Base-by-base conservation (phyloP, 2,113 vertebrate species). In the Turnix velox region DNA sequence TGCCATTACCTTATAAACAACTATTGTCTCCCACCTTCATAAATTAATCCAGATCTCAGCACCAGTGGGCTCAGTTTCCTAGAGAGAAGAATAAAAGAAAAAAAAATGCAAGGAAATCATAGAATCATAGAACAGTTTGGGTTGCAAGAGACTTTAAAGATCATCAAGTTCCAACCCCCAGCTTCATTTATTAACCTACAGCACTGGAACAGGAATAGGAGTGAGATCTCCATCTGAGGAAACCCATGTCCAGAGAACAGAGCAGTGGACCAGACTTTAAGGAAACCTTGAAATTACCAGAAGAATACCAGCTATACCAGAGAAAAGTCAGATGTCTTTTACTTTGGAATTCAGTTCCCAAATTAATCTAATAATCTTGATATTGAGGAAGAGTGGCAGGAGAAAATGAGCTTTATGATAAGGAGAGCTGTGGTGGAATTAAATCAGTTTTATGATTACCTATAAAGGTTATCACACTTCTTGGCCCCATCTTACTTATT, bases 61-160 rank as follows among this genome's bases (percentile, higher is more conserved):
- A 51, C 15, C 30, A 75, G 17, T 0, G 0, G 24, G 24, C 23
- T 9, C 3, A 14, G 9, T 81, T 93, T 33, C 45, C 25, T 59
- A 12, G 25, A 68, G 18, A 65, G 9, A 59, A 3, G 10, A 2
- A 54, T 18, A 31, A 8, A 68, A 77, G n/a, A 52, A 9, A 4
- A 4, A 51, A 72, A 79, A 11, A 19, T n/a, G 12, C 1, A 0
- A 24, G 10, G 33, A 76, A 94, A 82, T n/a, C n/a, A n/a, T n/a
- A n/a, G n/a, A n/a, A n/a, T n/a, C n/a, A n/a, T n/a, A n/a, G n/a
- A n/a, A n/a, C n/a, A n/a, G n/a, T n/a, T n/a, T n/a, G n/a, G n/a
- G n/a, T n/a, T n/a, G n/a, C n/a, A n/a, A n/a, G n/a, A n/a, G n/a
- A n/a, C n/a, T n/a, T n/a, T n/a, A n/a, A n/a, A n/a, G n/a, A n/a